These are phyloP conservation scores for Thymallus thymallus DNA, from an alignment of 2,113 vertebrate genomes.

Conservation along the genomic window DNA sequence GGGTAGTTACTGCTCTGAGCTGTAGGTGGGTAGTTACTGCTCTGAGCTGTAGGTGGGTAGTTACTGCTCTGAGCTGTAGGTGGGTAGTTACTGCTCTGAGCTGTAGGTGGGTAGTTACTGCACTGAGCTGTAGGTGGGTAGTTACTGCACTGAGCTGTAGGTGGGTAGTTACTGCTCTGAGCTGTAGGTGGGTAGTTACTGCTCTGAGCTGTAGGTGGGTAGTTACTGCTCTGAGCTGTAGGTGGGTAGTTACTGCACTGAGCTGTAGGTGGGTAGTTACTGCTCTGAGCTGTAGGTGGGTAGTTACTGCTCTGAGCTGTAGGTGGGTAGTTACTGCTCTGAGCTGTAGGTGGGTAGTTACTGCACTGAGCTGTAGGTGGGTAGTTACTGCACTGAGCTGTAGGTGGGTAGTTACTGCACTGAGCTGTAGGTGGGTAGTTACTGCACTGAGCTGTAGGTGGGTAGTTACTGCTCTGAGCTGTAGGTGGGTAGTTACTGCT, in stretches of 20 bases:
- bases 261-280: constrained; percentile 70
- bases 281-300: constrained; percentile 69
- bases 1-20: neutral
- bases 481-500: constrained; percentile 76
- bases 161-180: constrained; percentile 54
- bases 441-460: constrained; percentile 69
- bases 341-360: constrained; percentile 69
- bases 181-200: constrained; percentile 69
- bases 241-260: constrained; percentile 63
- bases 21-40: constrained; percentile 69
- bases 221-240: constrained; percentile 29
- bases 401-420: constrained; percentile 69
- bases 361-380: constrained; percentile 69
- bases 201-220: constrained; percentile 69
- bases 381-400: neutral
- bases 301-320: neutral
- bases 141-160: constrained; percentile 50
- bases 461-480: neutral
- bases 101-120: constrained; percentile 69
- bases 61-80: constrained; percentile 61
- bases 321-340: constrained; percentile 69
- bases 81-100: constrained; percentile 36
- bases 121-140: constrained; percentile 69
- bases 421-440: constrained; percentile 69
- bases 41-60: constrained; percentile 69